Base-by-base conservation (phyloP, 2,888 invertebrate species). In the Poecilus cupreus region DNA sequence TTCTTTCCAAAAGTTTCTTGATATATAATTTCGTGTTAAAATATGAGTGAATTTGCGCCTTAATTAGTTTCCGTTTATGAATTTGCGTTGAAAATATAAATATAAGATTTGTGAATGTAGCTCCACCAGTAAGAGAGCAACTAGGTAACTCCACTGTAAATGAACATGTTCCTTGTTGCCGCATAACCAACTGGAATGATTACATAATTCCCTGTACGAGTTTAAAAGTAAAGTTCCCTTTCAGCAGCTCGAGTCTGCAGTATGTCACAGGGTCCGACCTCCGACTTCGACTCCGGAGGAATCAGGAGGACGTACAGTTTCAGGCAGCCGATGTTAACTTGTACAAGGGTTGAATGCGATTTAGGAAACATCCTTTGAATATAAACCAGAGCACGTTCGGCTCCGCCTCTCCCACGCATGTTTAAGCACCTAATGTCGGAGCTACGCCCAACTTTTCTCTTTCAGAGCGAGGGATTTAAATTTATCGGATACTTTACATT, bases 261-360 rank as follows among this genome's bases (percentile, higher is more conserved):
- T 60, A 24, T 60, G 60, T 60, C 60, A 60, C n/a, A 24, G 24
- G 26, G 13, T 24, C 60, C 13, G 60, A 10, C 5, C 18, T 22
- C 20, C 26, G 60, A 60, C 60, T 10, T 24, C 57, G 8, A n/a
- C n/a, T 26, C 10, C 57, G 24, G 22, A 3, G 6, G 5, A 20
- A 18, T 2, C 26, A 3, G 2, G 3, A 26, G 26, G 26, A 26
- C 26, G 26, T 26, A 26, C 26, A 8, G 32, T 32, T 32, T 32
- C 32, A 32, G 32, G 32, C 32, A 32, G 32, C 2, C 43, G 43
- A 43, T 43, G 43, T 43, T 43, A 0, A 43, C 43, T 43, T 43
- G 43, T 43, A 60, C 60, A 60, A 60, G 60, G 60, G 60, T 60
- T 60, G 60, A 60, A 60, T 60, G 60, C 60, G 60, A 60, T 60